Evolutionary conservation across 2,888 invertebrate species (phyloP).

Genomic region (Diploptera punctata): DNA sequence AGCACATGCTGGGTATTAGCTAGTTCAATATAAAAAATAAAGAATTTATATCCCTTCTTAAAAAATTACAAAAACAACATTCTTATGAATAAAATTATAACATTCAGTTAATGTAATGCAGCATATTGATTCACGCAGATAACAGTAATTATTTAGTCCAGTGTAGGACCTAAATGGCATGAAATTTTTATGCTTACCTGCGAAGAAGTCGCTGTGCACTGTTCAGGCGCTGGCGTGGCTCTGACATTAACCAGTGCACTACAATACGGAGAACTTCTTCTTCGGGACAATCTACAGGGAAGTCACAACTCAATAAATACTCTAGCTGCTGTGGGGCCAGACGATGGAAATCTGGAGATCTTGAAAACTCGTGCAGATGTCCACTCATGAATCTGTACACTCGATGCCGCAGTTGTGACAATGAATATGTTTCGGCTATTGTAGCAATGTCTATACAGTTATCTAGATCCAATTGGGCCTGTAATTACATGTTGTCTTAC

Average conservation of each 20-base stretch:
- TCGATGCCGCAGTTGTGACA: constrained; percentile 63
- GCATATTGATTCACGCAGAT: too few species aligned
- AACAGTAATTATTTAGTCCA: too few species aligned
- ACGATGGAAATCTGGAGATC: constrained; percentile 65
- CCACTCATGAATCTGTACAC: constrained; percentile 71
- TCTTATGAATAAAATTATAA: too few species aligned
- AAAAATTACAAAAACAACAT: too few species aligned
- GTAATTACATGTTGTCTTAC: too few species aligned
- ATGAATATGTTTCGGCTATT: constrained; percentile 71
- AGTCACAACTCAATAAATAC: constrained; percentile 67
- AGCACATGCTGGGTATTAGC: too few species aligned
- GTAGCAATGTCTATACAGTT: constrained; percentile 76
- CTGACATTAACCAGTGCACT: constrained; percentile 62
- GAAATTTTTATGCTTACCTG: too few species aligned
- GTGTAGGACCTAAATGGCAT: too few species aligned
- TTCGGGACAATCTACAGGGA: constrained; percentile 73
- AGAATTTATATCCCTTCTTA: too few species aligned
- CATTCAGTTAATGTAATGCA: too few species aligned
- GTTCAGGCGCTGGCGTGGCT: constrained; percentile 52
- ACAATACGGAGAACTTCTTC: constrained; percentile 64
- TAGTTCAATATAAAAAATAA: too few species aligned
- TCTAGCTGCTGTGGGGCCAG: constrained; percentile 66
- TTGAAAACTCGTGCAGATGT: constrained; percentile 66
- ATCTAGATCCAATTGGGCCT: constrained; percentile 70
- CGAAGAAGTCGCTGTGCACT: constrained; percentile 57